Percentiles rank a stretch among this genome's conserved stretches.
These are phyloP conservation scores for Esperia sulphurella DNA, from an alignment of 2,888 invertebrate genomes.

Conservation along the genomic window DNA sequence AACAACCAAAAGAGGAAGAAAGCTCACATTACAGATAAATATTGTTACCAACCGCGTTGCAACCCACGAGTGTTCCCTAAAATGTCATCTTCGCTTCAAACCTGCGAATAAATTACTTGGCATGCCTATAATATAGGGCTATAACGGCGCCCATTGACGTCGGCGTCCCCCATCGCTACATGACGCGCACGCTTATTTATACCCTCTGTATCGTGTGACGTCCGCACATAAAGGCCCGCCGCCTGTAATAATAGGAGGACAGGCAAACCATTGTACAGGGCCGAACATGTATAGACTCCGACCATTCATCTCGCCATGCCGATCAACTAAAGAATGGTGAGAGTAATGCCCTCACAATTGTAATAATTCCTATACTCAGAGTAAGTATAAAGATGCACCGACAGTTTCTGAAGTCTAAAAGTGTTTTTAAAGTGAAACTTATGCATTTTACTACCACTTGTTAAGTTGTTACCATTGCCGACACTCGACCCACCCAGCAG, in stretches of 20 bases:
- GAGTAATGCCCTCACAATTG: constrained; percentile 35
- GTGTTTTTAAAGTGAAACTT: constrained; percentile 3
- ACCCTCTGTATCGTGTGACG: constrained; percentile 34
- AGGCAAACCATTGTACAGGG: constrained; percentile 35
- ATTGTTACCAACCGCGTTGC: not conserved
- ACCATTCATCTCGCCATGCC: constrained; percentile 42
- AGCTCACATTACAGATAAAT: not conserved
- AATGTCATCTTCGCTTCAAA: constrained; percentile 11
- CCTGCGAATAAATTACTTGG: constrained; percentile 23
- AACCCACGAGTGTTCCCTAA: constrained; percentile 8
- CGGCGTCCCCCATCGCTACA: constrained; percentile 23
- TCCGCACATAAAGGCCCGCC: constrained; percentile 36
- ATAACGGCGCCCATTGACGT: constrained; percentile 34
- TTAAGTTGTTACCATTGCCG: not conserved
- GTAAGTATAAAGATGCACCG: constrained; percentile 14
- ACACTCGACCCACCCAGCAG: no score
- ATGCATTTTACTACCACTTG: not conserved
- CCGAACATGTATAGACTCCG: constrained; percentile 32
- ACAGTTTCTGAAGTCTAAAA: constrained; percentile 13
- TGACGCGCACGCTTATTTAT: constrained; percentile 42
- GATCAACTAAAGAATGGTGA: constrained; percentile 31
- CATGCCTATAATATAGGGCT: constrained; percentile 30
- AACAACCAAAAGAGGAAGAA: not conserved
- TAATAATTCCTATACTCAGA: constrained; percentile 28
- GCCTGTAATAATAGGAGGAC: constrained; percentile 48